Conservation (phyloP, 2,888 invertebrate species). For the Protophormia terraenovae region DNA sequence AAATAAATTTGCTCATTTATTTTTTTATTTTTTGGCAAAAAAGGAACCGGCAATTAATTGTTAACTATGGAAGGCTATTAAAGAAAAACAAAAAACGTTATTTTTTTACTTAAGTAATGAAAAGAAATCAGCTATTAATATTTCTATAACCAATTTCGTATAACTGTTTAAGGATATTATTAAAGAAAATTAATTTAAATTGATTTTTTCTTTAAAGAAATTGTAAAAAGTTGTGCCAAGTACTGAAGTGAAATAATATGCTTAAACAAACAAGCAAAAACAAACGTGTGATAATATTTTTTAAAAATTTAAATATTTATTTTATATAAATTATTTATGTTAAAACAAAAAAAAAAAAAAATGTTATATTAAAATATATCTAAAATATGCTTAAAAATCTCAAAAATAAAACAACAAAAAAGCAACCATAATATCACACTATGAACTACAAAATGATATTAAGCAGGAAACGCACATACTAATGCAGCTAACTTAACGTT, state of each 20-base stretch:
- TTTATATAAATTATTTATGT: conserved; percentile 68
- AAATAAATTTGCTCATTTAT: conserved; percentile 40
- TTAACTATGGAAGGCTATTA: conserved; percentile 64
- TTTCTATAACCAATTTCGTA: no score
- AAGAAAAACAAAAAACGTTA: conserved; percentile 30
- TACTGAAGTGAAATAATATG: conserved; percentile 75
- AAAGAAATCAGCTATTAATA: conserved; percentile 6
- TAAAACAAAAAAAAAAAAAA: conserved; percentile 57
- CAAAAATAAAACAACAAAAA: neutral
- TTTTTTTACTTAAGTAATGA: conserved; percentile 20
- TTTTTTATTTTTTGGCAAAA: conserved; percentile 30
- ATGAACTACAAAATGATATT: conserved; percentile 15
- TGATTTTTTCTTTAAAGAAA: conserved; percentile 6
- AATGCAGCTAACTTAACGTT: conserved; percentile 47
- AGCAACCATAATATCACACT: conserved; percentile 25
- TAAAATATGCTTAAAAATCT: conserved; percentile 16
- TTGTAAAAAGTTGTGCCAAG: conserved; percentile 80
- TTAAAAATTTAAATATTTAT: conserved; percentile 76
- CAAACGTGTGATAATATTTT: conserved; percentile 81
- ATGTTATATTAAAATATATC: conserved; percentile 35
- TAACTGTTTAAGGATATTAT: no score
- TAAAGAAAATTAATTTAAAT: conserved; percentile 20
- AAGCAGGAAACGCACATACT: conserved; percentile 62
- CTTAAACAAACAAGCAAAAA: conserved; percentile 34
- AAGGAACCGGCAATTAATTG: conserved; percentile 36